Base-by-base conservation (phyloP, 2,113 vertebrate genomes). In the Mastomys coucha region DNA sequence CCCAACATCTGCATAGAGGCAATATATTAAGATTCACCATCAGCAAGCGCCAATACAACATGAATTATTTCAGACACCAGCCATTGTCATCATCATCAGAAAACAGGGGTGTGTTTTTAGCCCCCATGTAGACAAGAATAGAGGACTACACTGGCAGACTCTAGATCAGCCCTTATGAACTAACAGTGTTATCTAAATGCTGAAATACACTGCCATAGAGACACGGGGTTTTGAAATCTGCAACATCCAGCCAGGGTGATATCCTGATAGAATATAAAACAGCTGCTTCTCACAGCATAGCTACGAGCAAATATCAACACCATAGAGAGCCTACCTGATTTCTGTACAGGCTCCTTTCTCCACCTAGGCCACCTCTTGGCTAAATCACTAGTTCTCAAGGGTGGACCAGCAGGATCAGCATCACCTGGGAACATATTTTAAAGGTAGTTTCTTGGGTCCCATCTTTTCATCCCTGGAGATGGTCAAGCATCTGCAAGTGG, bases 1-100 rank as follows among this genome's bases (percentile, higher is more conserved):
- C 82, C 81, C 75, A 28, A 65, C 86, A 93, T 91, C 94, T 94
- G 89, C 87, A 88, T 14, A 67, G 31, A 95, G 67, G 81, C 45
- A 94, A 87, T 69, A 82, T 69, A 77, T 88, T 88, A 80, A 77
- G 95, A 91, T 73, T 53, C 7, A 36, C 72, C 65, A 84, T 92
- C 91, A 91, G 91, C 92, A 86, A 19, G 70, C 14, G 78, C 24
- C 69, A 65, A 73, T 56, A 76, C 53, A 56, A 3, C 39, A 42
- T 11, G 45, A 82, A 81, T 88, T 63, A 91, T 75, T 95, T 92
- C 87, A 82, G 84, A 76, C 12, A 75, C 60, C 49, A 86, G 73
- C 93, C 90, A 70, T 24, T 89, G 86, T 86, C 92, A 73, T 56
- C 81, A 77, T 81, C 53, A 45, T 56, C 53, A 91, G 92, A 90